Evolutionary conservation across 2,888 invertebrate species (phyloP).

Genomic region (Deroplatys truncata): DNA sequence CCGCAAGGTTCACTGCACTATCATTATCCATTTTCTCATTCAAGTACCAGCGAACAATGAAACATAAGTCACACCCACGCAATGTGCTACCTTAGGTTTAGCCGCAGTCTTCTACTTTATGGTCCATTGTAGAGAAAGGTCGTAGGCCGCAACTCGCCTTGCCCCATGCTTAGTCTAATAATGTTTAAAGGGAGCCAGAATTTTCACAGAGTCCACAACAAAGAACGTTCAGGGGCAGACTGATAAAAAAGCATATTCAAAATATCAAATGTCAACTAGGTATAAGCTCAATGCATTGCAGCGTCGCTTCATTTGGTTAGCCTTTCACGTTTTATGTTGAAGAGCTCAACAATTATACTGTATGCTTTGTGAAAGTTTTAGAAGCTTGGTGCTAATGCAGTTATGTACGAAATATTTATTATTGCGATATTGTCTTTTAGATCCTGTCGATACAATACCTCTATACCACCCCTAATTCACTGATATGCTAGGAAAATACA

Average conservation of each 20-base stretch:
- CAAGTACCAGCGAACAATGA: neutral
- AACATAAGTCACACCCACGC: neutral
- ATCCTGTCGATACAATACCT: too few species aligned
- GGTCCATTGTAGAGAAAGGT: neutral
- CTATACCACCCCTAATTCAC: too few species aligned
- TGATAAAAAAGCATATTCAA: neutral
- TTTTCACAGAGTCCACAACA: neutral
- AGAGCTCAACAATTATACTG: too few species aligned
- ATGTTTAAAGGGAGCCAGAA: neutral
- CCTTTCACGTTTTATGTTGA: too few species aligned
- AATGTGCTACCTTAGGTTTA: neutral
- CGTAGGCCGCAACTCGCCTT: neutral
- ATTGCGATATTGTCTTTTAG: too few species aligned
- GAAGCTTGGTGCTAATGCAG: too few species aligned
- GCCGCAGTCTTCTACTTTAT: neutral
- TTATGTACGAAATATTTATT: too few species aligned
- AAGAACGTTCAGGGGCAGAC: neutral
- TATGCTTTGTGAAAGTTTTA: too few species aligned
- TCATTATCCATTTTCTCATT: neutral
- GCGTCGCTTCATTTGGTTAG: too few species aligned
- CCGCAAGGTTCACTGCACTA: neutral
- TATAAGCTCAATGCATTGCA: too few species aligned
- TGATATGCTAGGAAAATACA: too few species aligned
- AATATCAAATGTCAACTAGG: too few species aligned
- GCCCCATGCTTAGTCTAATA: neutral